A percentile compares a stretch with the other conserved stretches of the same genome.
phyloP scores from a whole-genome alignment of 2,888 invertebrate species.

The Mythimna lalbum region DNA sequence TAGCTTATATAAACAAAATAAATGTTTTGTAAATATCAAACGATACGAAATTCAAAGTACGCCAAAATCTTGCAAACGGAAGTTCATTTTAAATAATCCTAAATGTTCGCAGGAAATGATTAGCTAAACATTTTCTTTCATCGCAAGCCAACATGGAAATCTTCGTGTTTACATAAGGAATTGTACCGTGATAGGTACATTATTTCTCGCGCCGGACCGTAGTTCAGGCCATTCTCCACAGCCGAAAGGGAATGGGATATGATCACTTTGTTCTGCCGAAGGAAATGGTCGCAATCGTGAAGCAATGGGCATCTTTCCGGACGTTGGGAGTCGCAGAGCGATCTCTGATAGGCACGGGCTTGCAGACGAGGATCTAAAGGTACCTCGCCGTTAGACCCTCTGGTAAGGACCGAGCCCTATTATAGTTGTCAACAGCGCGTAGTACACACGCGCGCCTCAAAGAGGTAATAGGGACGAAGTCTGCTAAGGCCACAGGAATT shows the following conservation, averaged over 20 bases:
- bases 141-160: constrained; percentile 51
- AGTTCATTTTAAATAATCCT: constrained; percentile 51
- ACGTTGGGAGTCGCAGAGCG: too few relatives aligned
- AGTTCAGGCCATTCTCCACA: background rate
- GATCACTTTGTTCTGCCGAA: background rate
- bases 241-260: background rate
- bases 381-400: too few relatives aligned
- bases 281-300: background rate
- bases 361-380: too few relatives aligned
- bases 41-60: constrained; percentile 26
- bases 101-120: constrained; percentile 58
- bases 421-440: too few relatives aligned
- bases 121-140: constrained; percentile 53
- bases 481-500: too few relatives aligned
- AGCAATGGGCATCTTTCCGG: background rate
- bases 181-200: background rate
- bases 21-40: constrained; percentile 53
- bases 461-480: too few relatives aligned
- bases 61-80: constrained; percentile 41
- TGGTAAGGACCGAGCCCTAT: too few relatives aligned
- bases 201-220: background rate
- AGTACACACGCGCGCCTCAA: too few relatives aligned
- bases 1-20: constrained; percentile 44
- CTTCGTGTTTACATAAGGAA: constrained; percentile 38
- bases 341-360: too few relatives aligned